Conservation (phyloP, 2,113 vertebrate genomes). For the Epinephelus lanceolatus region DNA sequence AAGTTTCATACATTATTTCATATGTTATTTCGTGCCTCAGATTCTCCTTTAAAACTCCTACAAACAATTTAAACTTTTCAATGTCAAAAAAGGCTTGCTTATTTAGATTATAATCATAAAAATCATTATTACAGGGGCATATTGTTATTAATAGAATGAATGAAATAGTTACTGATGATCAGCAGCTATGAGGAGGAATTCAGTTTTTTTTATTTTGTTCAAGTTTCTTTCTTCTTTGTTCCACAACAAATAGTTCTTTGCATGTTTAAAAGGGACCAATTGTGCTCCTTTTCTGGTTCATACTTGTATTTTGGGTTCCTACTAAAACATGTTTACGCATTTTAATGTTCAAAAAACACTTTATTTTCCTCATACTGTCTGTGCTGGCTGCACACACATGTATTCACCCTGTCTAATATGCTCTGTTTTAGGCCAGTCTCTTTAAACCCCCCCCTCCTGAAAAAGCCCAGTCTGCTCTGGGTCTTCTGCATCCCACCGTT, state of each 20-base stretch:
- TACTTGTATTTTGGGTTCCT: too few relatives aligned
- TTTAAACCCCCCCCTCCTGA: too few relatives aligned
- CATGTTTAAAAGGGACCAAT: neutral
- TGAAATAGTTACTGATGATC: neutral
- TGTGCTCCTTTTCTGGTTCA: too few relatives aligned
- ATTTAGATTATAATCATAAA: too few relatives aligned
- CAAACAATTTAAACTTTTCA: neutral
- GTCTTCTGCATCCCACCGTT: too few relatives aligned
- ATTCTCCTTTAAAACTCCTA: neutral
- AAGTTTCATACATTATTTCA: neutral
- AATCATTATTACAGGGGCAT: neutral
- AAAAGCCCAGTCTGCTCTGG: too few relatives aligned
- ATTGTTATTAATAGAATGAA: neutral
- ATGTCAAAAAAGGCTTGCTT: neutral
- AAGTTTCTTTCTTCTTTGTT: neutral
- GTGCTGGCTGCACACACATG: too few relatives aligned
- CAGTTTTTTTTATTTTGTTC: neutral
- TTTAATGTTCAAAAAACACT: too few relatives aligned
- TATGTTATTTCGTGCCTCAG: neutral
- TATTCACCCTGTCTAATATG: too few relatives aligned
- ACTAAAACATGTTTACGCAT: too few relatives aligned
- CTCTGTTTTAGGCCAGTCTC: too few relatives aligned
- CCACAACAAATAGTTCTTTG: neutral
- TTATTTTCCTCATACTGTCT: too few relatives aligned
- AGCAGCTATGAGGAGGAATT: neutral